Evolutionary conservation across 2,888 invertebrate species (phyloP).

Genomic region (Caenorhabditis sinica): DNA sequence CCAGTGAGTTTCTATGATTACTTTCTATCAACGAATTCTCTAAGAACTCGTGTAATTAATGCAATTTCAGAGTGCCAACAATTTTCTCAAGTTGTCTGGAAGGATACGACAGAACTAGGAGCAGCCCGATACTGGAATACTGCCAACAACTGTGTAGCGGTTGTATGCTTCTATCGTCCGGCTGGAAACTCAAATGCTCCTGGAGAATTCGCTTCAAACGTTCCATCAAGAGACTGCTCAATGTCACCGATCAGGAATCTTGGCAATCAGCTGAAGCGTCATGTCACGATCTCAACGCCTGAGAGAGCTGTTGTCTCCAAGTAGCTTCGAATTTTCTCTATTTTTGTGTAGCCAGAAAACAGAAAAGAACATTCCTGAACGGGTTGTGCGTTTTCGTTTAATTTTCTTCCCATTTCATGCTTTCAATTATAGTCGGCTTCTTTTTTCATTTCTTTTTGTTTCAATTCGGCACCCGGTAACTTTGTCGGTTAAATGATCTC

Average conservation of each 20-base stretch:
- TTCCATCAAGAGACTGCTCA: constrained; percentile 76
- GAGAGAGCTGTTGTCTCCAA: constrained; percentile 58
- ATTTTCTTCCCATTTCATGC: constrained; percentile 46
- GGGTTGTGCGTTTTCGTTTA: constrained; percentile 44
- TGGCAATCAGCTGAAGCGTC: constrained; percentile 77
- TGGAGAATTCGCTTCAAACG: constrained; percentile 80
- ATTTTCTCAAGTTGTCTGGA: constrained; percentile 83
- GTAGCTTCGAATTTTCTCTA: constrained; percentile 1
- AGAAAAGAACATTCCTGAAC: constrained; percentile 45
- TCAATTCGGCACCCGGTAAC: constrained; percentile 47
- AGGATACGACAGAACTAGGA: constrained; percentile 75
- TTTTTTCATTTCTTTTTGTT: constrained; percentile 10
- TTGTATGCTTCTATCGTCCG: constrained; percentile 83
- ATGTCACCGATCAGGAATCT: constrained; percentile 79
- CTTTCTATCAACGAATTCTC: not conserved
- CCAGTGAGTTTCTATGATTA: constrained; percentile 72
- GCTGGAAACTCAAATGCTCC: constrained; percentile 83
- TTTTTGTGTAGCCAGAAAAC: constrained; percentile 28
- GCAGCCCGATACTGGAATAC: constrained; percentile 82
- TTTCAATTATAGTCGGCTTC: constrained; percentile 48
- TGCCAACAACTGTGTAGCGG: constrained; percentile 80
- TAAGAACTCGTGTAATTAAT: not conserved
- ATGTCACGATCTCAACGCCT: constrained; percentile 74
- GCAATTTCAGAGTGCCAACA: constrained; percentile 80
- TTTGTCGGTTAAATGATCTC: constrained; percentile 59